Base-by-base conservation (phyloP, 2,888 invertebrate species). In the Lymantria monacha region DNA sequence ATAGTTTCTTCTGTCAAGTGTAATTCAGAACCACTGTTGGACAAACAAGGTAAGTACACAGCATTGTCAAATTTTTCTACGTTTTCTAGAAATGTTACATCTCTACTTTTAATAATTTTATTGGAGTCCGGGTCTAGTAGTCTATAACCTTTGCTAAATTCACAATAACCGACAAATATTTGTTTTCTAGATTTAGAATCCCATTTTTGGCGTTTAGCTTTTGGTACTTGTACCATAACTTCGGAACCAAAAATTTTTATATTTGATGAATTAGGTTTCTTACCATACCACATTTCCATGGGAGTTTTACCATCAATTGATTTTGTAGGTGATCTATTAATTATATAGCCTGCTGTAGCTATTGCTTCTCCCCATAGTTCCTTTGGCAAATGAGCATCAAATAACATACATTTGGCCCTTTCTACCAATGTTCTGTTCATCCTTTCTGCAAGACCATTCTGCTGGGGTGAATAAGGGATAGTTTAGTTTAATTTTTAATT, bases 381-480 rank as follows among this genome's bases (percentile, higher is more conserved):
- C 22, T 54, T 54, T 12, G 37, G 1, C 12, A 56, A 14, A 7
- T 57, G 8, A 10, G 57, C 37, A 37, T 37, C 7, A 11, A 37
- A 37, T n/a, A n/a, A n/a, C n/a, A n/a, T n/a, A n/a, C n/a, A n/a
- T n/a, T n/a, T n/a, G n/a, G n/a, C n/a, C n/a, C 37, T 22, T 44
- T 55, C 53, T 9, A 57, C 44, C 1, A 61, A 31, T 3, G 55
- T 51, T 9, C 55, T 15, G 31, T 59, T 57, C 52, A 57, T 53
- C 5, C 62, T 30, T 9, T 30, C 30, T 7, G 30, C 30, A 30
- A 30, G 30, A 5, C 30, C 30, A 30, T 30, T 30, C 1, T 59
- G 59, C 33, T 63, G 33, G 1, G 54, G 58, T n/a, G 57, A 30
- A 22, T 60, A 60, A 1, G 63, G 58, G 5, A 42, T 52, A n/a